Evolutionary conservation across 2,113 vertebrate genomes (phyloP).

Genomic region (Aegotheles bennettii): DNA sequence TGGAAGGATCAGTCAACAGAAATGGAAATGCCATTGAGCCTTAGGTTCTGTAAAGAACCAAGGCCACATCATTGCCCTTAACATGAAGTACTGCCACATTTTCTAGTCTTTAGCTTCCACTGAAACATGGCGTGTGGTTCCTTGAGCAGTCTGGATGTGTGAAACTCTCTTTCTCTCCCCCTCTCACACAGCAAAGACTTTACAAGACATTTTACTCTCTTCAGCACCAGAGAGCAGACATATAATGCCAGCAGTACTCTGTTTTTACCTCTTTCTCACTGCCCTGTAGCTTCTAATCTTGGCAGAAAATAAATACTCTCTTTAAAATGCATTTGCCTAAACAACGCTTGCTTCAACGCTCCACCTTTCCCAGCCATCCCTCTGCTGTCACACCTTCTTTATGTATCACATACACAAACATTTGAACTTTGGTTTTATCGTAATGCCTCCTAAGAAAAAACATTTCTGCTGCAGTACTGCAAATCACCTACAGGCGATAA

Average conservation of each 20-base stretch:
- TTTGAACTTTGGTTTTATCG: neutral
- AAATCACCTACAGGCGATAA: neutral
- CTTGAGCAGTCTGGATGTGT: neutral
- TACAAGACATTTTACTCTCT: neutral
- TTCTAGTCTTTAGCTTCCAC: neutral
- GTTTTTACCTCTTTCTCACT: neutral
- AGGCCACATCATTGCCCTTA: neutral
- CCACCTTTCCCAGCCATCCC: neutral
- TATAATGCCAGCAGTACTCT: neutral
- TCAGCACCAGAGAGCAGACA: neutral
- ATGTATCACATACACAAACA: neutral
- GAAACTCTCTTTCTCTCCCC: neutral
- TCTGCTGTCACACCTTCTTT: neutral
- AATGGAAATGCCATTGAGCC: neutral
- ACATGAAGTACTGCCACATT: neutral
- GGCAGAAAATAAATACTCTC: neutral
- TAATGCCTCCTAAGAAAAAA: accelerated
- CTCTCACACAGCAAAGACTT: neutral
- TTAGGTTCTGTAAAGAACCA: neutral
- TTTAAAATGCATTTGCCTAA: neutral
- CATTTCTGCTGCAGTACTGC: neutral
- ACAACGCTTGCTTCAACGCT: neutral
- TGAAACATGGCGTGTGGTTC: neutral
- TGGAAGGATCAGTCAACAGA: neutral
- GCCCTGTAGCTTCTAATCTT: neutral